Base-by-base conservation (phyloP, 2,113 vertebrate genomes). In the Maccullochella peelii region DNA sequence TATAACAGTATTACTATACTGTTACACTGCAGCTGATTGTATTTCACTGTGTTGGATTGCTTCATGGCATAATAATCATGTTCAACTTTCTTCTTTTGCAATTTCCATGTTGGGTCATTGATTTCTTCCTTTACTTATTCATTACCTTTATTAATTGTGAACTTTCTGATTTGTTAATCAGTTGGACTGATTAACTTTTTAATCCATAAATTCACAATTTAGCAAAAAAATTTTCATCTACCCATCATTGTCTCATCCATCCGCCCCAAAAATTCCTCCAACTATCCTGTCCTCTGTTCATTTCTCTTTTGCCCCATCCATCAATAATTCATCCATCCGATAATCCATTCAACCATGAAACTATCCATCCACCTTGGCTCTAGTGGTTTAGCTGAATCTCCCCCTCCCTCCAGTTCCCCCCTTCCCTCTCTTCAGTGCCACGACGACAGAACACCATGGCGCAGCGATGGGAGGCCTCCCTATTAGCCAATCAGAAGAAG, bases 401-500 rank as follows among this genome's bases (percentile, higher is more conserved):
- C 89, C 85, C 82, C 77, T 85, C 82, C 86, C 83, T 79, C 80
- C 86, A 93, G 93, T 93, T 91, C 33, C 90, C 92, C 59, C 65
- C 78, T 12, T 86, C 75, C 75, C 87, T 91, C 69, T 90, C 86
- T 52, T 83, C 85, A n/a, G 80, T 81, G 57, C 83, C 88, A 40
- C 85, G 62, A 42, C 92, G 90, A 66, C 91, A 90, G 83, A 95
- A 92, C 52, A 79, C 92, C 79, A 91, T 94, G 93, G 91, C 93
- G 1, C 89, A 88, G 55, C 87, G 89, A 49, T 94, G 93, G 92
- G 94, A 94, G 84, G 92, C 91, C 50, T 91, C 88, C 42, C 83
- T 94, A 15, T 77, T 89, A 79, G 82, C 92, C 92, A 93, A 90
- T 92, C 89, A 94, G 89, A 92, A 94, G 86, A 88, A 92, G 84